These are phyloP conservation scores for Tragelaphus buxtoni DNA, from an alignment of 2,113 vertebrate genomes.

Conservation along the genomic window DNA sequence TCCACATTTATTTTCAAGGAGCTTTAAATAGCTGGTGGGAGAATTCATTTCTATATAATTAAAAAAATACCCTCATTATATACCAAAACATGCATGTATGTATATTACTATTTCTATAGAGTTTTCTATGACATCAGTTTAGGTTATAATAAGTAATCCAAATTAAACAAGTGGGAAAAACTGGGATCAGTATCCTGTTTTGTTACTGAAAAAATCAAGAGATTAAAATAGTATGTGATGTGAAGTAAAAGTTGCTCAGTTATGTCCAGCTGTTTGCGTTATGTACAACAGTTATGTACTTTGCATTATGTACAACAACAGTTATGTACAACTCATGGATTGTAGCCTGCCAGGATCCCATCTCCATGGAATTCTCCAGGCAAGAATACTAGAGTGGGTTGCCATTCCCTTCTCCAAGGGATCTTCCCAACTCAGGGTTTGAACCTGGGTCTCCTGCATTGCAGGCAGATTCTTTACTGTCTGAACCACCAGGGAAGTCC, in stretches of 20 bases:
- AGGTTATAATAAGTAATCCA: neutral
- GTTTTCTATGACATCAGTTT: neutral
- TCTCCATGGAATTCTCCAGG: neutral
- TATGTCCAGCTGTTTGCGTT: neutral
- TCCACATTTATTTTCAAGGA: neutral
- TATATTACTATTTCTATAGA: neutral
- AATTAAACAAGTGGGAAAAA: neutral
- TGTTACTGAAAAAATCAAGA: neutral
- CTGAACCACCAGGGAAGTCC: neutral
- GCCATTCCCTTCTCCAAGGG: neutral
- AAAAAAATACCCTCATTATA: neutral
- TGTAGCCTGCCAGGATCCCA: neutral
- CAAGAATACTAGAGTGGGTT: neutral
- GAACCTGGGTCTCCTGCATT: neutral
- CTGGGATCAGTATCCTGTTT: neutral
- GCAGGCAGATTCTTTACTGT: neutral
- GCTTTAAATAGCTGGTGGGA: neutral
- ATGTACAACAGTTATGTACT: neutral
- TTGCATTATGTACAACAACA: neutral
- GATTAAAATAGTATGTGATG: neutral
- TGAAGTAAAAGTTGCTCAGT: neutral
- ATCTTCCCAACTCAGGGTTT: neutral
- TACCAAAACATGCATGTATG: neutral
- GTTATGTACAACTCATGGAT: neutral
- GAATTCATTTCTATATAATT: neutral